These are phyloP conservation scores for Dromococcyx pavoninus DNA, from an alignment of 2,797 vertebrate genomes.

Conservation along the genomic window DNA sequence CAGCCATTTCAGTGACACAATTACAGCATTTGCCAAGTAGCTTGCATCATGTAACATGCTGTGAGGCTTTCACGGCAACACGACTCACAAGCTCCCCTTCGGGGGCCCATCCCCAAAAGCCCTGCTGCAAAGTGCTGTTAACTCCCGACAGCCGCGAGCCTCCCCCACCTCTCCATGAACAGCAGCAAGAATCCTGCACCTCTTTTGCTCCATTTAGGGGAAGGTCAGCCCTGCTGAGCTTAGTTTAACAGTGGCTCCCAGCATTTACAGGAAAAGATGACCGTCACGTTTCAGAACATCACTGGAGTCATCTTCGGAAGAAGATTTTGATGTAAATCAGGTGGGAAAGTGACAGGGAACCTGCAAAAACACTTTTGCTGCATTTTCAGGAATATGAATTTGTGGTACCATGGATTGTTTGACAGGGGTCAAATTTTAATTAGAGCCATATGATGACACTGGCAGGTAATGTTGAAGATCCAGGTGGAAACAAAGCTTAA, in stretches of 20 bases:
- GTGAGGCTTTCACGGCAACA: slow-evolving; percentile 36
- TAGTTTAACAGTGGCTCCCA: background rate
- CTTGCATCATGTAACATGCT: slow-evolving; percentile 44
- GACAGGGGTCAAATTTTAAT: background rate
- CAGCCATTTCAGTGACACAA: slow-evolving; percentile 53
- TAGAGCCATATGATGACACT: background rate
- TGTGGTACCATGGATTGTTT: background rate
- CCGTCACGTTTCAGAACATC: background rate
- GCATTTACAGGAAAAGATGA: background rate
- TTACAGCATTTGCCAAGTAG: slow-evolving; percentile 36
- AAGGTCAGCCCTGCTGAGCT: background rate
- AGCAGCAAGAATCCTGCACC: background rate
- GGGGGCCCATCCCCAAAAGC: background rate
- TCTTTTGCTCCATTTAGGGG: background rate
- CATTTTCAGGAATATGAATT: background rate
- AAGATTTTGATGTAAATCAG: slow-evolving; percentile 44
- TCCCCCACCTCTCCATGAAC: background rate
- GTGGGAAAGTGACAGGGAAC: background rate
- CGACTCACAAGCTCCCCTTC: background rate
- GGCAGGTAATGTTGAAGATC: background rate
- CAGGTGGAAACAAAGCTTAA: background rate
- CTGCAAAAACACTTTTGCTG: background rate
- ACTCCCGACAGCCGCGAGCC: background rate
- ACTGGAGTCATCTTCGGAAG: background rate
- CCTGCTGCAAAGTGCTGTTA: background rate